A percentile compares a stretch with the other conserved stretches of the same genome.
Evolutionary conservation across 2,113 vertebrate genomes (phyloP).

Genomic region (Gobius niger): DNA sequence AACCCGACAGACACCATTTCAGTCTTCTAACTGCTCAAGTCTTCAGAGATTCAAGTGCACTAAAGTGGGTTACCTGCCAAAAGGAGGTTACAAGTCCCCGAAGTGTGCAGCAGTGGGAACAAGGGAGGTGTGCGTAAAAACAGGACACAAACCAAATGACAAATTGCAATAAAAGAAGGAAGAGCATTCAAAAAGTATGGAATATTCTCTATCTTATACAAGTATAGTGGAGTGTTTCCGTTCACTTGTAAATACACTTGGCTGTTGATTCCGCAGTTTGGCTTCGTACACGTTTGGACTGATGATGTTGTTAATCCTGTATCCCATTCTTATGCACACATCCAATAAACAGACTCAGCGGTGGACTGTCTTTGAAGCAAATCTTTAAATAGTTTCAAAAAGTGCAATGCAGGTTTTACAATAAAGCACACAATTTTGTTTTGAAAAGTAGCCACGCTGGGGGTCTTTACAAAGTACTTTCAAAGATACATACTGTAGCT

Average conservation of each 20-base stretch:
- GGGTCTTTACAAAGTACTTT: too few relatives aligned
- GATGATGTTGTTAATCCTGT: not conserved
- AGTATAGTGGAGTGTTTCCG: not conserved
- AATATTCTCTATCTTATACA: not conserved
- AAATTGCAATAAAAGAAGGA: not conserved
- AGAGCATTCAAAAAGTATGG: not conserved
- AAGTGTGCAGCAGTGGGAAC: not conserved
- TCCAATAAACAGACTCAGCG: too few relatives aligned
- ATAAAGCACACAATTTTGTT: too few relatives aligned
- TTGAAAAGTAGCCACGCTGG: too few relatives aligned
- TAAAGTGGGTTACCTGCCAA: slow-evolving; percentile 12
- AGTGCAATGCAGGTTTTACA: not conserved
- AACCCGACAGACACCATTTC: slow-evolving; percentile 4
- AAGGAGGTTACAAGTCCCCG: slow-evolving; percentile 4
- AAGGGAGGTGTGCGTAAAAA: not conserved
- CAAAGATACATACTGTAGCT: not conserved
- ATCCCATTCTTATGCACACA: not conserved
- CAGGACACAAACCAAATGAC: slow-evolving; percentile 4
- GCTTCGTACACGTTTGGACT: not conserved
- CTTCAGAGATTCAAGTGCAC: slow-evolving; percentile 4
- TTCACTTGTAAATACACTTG: not conserved
- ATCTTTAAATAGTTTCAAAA: not conserved
- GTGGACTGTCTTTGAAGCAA: not conserved
- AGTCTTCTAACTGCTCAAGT: not conserved
- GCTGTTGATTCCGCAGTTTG: not conserved